Evolutionary conservation across 2,113 vertebrate species (phyloP).

Genomic region (Anoplopoma fimbria): DNA sequence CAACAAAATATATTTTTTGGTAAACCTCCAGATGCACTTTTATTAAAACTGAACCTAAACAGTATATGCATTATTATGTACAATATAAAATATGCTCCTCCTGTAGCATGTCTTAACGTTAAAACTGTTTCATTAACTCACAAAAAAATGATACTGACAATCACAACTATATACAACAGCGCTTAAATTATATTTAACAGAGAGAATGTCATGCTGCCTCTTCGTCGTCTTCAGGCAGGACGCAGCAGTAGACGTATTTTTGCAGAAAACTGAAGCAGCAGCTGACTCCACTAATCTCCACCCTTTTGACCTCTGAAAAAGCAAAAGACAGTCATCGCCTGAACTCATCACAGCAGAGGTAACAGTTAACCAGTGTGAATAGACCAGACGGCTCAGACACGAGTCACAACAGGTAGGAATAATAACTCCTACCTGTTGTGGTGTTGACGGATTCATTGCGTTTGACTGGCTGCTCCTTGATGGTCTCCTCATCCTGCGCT

Average conservation of each 20-base stretch:
- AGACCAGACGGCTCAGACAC: no score
- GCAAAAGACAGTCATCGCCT: no score
- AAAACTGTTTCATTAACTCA: not conserved
- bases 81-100: not conserved
- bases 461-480: no score
- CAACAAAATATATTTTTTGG: not conserved
- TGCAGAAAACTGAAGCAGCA: no score
- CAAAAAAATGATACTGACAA: not conserved
- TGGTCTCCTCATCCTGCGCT: no score
- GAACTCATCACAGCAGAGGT: no score
- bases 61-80: not conserved
- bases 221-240: not conserved
- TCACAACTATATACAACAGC: not conserved
- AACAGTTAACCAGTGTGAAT: no score
- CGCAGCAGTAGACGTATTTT: not conserved
- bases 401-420: no score
- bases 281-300: no score
- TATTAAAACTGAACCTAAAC: not conserved
- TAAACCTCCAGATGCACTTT: not conserved
- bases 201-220: not conserved
- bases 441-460: no score
- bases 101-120: not conserved
- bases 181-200: not conserved
- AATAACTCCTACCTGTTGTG: no score
- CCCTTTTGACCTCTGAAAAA: no score